Evolutionary conservation across 92 coral and sea anemone genomes (phyloP).

Genomic region (Palythoa grandis): DNA sequence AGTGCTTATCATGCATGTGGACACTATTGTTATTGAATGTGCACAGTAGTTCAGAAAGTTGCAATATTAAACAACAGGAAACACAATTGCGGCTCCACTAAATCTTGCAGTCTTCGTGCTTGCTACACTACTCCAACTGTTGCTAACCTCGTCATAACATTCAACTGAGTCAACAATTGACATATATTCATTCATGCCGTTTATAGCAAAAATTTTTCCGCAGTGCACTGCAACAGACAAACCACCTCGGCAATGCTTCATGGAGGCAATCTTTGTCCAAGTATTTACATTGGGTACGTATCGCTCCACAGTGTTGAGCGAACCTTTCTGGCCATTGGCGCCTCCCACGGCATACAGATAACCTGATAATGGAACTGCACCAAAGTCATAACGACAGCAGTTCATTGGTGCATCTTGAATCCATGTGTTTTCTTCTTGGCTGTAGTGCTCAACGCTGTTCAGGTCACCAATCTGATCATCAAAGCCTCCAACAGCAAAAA

Average conservation of each 20-base stretch:
- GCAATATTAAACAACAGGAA: too few species aligned
- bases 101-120: constrained; percentile 94
- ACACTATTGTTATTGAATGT: too few species aligned
- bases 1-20: too few species aligned
- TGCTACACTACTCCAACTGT: constrained; percentile 85
- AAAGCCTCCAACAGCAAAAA: constrained; percentile 97
- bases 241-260: constrained; percentile 95
- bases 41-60: too few species aligned
- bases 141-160: constrained; percentile 86
- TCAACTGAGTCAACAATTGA: constrained; percentile 91
- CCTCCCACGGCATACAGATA: constrained; percentile 97
- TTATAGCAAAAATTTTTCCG: constrained; percentile 97
- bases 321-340: constrained; percentile 94
- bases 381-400: constrained; percentile 89
- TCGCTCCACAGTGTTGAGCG: constrained; percentile 92
- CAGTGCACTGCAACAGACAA: constrained; percentile 88
- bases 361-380: constrained; percentile 86
- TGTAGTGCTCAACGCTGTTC: constrained; percentile 85
- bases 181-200: constrained; percentile 99
- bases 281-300: constrained; percentile 70
- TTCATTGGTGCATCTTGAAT: constrained; percentile 84
- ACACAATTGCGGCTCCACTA: constrained; percentile 93
- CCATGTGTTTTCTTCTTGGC: constrained; percentile 77
- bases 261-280: constrained; percentile 89
- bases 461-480: constrained; percentile 90